Evolutionary conservation across 1,140 invertebrate genomes (phyloP).

Genomic region (Pseudomyrmex gracilis): DNA sequence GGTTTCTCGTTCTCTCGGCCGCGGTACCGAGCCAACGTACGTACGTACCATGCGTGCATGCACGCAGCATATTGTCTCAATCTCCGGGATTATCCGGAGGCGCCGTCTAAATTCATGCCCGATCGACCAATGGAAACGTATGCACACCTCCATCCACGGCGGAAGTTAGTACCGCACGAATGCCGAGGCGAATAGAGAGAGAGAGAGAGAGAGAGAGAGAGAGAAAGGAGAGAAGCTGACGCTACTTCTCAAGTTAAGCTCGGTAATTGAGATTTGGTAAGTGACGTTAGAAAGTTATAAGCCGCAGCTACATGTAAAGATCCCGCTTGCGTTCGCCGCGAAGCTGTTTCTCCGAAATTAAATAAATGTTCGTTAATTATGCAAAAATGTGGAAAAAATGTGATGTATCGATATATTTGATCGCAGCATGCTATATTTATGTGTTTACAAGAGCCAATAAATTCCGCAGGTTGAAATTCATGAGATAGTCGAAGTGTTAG

Average conservation of each 20-base stretch:
- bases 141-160: slow-evolving; percentile 8
- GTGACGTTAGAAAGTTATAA: slow-evolving; percentile 48
- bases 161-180: slow-evolving; percentile 35
- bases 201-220: no score
- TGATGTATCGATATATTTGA: neutral
- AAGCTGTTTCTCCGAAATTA: neutral
- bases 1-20: slow-evolving; percentile 68
- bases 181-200: neutral
- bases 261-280: slow-evolving; percentile 44
- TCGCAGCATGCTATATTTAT: neutral
- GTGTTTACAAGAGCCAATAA: neutral
- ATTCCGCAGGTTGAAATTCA: neutral
- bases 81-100: slow-evolving; percentile 44
- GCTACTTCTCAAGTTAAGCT: slow-evolving; percentile 36
- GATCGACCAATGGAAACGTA: slow-evolving; percentile 64
- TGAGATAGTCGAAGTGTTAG: neutral
- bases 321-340: neutral
- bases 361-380: slow-evolving; percentile 28
- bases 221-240: neutral
- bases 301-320: neutral
- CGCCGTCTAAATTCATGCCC: slow-evolving; percentile 50
- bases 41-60: no score
- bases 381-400: neutral
- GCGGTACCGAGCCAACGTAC: slow-evolving; percentile 12
- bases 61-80: slow-evolving; percentile 65